phyloP scores from a whole-genome alignment of 2,113 vertebrate species.

The Amia ocellicauda region DNA sequence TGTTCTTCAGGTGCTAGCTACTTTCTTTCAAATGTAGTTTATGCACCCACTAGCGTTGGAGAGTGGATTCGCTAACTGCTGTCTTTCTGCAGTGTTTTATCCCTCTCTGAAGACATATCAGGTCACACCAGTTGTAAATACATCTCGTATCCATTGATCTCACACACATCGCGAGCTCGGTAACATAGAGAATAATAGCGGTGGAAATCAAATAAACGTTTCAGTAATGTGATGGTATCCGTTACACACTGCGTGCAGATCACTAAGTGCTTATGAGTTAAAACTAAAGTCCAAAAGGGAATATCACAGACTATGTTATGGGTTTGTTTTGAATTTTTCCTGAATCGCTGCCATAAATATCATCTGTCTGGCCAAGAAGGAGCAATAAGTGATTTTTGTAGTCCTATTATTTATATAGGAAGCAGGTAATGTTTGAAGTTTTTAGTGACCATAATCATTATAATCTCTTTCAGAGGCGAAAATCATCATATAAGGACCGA shows the following conservation, averaged over 20 bases:
- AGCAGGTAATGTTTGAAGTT: too few species aligned
- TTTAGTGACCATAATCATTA: too few species aligned
- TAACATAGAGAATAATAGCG: slow-evolving; percentile 36
- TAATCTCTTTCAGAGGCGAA: too few species aligned
- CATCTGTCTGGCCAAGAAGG: slow-evolving; percentile 21
- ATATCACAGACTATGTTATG: slow-evolving; percentile 27
- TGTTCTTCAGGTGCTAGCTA: too few species aligned
- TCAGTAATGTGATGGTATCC: slow-evolving; percentile 38
- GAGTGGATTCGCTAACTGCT: slow-evolving; percentile 12
- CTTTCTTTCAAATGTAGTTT: too few species aligned
- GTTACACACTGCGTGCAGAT: slow-evolving; percentile 26
- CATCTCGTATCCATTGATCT: slow-evolving; percentile 40
- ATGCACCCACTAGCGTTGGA: too few species aligned
- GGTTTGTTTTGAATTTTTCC: slow-evolving; percentile 40
- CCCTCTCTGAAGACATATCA: slow-evolving; percentile 23
- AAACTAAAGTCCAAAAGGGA: slow-evolving; percentile 34
- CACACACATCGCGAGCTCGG: slow-evolving; percentile 31
- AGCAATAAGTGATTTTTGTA: neutral
- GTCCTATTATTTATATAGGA: too few species aligned
- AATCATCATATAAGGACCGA: too few species aligned
- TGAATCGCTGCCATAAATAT: slow-evolving; percentile 29
- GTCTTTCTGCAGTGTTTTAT: slow-evolving; percentile 7
- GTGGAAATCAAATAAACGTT: slow-evolving; percentile 19
- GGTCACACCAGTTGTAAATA: slow-evolving; percentile 26
- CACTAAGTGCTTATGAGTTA: slow-evolving; percentile 38